Base-by-base conservation (phyloP, 1,140 invertebrate species). In the Hydropsyche tenuis region DNA sequence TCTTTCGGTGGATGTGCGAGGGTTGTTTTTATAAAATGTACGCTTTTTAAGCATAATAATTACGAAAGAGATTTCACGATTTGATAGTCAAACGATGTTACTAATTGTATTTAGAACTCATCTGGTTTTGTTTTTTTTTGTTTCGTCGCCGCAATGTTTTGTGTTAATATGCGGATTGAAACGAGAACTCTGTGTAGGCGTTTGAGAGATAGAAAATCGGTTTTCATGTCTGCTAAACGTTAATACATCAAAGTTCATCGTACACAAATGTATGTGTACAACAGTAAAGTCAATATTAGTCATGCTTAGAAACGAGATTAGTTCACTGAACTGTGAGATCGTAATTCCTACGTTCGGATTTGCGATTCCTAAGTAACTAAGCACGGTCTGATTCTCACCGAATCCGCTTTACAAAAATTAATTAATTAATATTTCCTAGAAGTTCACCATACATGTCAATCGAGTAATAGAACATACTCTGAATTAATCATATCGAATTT, bases 201-300 rank as follows among this genome's bases (percentile, higher is more conserved):
- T 37, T 37, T 37, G 3, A 9, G 3, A 37, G 30, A 37, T 37
- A 9, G 30, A 37, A 37, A 37, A 37, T 37, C 30, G 30, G 30
- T 37, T 37, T 37, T 37, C 30, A 37, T 37, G 30, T 37, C 30
- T 37, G 30, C 30, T 37, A 37, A 37, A 37, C 30, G 30, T 37
- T 37, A 37, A 37, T 37, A 37, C 30, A 37, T 37, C 30, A 37
- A 37, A 37, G 30, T 37, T 37, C 3, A 37, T 4, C 30, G 30
- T 37, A 37, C 9, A 53, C 16, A 53, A 53, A 53, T 18, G 18
- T 60, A 25, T 27, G 56, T 60, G n/a, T 7, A 27, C 23, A 9
- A 60, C 22, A 27, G 2, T 12, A 60, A 60, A 60, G 56, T 60
- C 20, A 60, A 60, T 60, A 60, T 60, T 60, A 60, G 56, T 60